Conservation (phyloP, 1,140 invertebrate species). For the Diorhabda sublineata region DNA sequence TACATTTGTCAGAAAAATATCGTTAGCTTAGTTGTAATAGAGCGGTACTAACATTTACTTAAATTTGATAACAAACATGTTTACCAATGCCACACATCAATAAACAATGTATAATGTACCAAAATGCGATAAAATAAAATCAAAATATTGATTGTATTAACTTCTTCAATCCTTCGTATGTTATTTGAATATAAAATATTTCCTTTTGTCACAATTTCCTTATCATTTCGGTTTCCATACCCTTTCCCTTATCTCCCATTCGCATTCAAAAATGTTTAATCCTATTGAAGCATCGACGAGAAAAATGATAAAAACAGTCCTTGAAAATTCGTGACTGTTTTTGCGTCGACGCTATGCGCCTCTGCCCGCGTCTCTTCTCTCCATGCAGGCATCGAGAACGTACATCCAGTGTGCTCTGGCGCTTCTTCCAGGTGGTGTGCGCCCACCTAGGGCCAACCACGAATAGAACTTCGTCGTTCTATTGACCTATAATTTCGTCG, state of each 20-base stretch:
- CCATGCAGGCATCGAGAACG: neutral
- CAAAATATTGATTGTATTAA: too few relatives aligned
- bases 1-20: too few relatives aligned
- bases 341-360: conserved; percentile 6
- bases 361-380: neutral
- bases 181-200: too few relatives aligned
- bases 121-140: too few relatives aligned
- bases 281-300: neutral
- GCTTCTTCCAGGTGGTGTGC: conserved; percentile 8
- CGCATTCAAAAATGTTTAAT: conserved; percentile 1
- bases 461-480: conserved; percentile 2
- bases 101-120: too few relatives aligned
- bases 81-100: too few relatives aligned
- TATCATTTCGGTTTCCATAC: neutral
- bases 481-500: neutral
- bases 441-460: neutral
- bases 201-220: too few relatives aligned
- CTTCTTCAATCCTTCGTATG: too few relatives aligned
- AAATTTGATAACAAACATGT: too few relatives aligned
- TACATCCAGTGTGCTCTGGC: conserved; percentile 7
- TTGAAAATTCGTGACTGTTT: neutral
- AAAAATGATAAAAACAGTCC: conserved; percentile 2
- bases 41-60: too few relatives aligned
- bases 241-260: neutral
- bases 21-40: too few relatives aligned